Evolutionary conservation across 2,888 invertebrate species (phyloP).

Genomic region (Furcula furcula): DNA sequence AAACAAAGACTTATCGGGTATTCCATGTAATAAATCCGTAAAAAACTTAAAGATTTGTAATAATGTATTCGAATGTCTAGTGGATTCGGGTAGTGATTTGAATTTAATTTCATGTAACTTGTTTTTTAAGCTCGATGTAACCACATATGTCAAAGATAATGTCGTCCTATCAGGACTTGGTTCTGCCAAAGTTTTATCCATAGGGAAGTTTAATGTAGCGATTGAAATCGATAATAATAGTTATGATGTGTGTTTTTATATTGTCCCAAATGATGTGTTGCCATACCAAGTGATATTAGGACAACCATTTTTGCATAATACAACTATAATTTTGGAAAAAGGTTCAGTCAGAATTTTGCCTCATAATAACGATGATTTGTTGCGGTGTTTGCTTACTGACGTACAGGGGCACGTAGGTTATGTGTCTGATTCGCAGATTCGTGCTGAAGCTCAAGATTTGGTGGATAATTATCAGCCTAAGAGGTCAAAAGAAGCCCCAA

Average conservation of each 20-base stretch:
- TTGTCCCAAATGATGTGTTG: not conserved
- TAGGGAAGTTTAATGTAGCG: not conserved
- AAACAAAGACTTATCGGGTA: not conserved
- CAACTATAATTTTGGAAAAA: not conserved
- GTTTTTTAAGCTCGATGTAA: not conserved
- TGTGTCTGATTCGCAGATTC: not conserved
- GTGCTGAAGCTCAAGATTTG: not conserved
- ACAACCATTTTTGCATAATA: not conserved
- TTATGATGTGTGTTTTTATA: not conserved
- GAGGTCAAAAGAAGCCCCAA: not conserved
- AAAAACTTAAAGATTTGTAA: not conserved
- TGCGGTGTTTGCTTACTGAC: not conserved
- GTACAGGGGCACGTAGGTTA: not conserved
- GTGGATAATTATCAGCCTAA: not conserved
- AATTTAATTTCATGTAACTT: not conserved
- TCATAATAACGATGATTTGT: not conserved
- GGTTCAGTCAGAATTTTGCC: not conserved
- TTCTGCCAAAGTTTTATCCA: not conserved
- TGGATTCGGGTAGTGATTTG: conserved; percentile 1
- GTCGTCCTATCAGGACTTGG: not conserved
- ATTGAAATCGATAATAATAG: not conserved
- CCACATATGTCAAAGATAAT: not conserved
- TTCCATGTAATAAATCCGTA: not conserved
- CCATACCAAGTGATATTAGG: not conserved
- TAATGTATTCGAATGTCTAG: not conserved